phyloP scores from a whole-genome alignment of 2,797 vertebrate species.

The Australoheros facetus region DNA sequence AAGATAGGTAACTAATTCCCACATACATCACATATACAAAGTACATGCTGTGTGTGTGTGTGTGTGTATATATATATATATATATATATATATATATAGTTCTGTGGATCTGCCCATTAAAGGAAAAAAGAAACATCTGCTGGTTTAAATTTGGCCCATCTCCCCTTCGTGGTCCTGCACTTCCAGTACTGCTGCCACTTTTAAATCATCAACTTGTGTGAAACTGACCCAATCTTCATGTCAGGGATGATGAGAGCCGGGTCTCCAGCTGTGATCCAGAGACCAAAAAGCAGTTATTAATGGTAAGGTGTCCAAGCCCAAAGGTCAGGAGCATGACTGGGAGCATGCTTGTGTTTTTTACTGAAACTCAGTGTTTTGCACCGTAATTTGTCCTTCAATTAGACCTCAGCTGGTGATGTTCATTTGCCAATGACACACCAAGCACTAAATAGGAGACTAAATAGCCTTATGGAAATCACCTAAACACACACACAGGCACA shows the following conservation, averaged over 20 bases:
- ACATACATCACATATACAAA: too few relatives aligned
- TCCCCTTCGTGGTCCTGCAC: neutral
- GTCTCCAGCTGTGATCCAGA: neutral
- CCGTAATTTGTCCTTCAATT: neutral
- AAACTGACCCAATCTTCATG: neutral
- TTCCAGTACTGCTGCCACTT: neutral
- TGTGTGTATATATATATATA: too few relatives aligned
- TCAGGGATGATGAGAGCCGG: neutral
- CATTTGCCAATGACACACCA: neutral
- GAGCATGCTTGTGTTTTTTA: neutral
- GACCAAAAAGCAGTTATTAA: neutral
- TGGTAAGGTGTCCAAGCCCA: neutral
- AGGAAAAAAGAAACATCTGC: neutral
- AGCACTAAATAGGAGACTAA: too few relatives aligned
- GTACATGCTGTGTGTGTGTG: too few relatives aligned
- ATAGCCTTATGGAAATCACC: neutral
- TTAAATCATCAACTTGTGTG: neutral
- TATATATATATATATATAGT: too few relatives aligned
- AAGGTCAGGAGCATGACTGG: neutral
- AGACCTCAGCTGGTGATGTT: neutral
- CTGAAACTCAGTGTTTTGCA: neutral
- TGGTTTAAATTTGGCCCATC: neutral
- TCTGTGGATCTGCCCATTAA: too few relatives aligned
- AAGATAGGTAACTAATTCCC: too few relatives aligned
- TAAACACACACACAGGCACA: neutral